Base-by-base conservation (phyloP, 1,140 invertebrate genomes). In the Bombus confusus region DNA sequence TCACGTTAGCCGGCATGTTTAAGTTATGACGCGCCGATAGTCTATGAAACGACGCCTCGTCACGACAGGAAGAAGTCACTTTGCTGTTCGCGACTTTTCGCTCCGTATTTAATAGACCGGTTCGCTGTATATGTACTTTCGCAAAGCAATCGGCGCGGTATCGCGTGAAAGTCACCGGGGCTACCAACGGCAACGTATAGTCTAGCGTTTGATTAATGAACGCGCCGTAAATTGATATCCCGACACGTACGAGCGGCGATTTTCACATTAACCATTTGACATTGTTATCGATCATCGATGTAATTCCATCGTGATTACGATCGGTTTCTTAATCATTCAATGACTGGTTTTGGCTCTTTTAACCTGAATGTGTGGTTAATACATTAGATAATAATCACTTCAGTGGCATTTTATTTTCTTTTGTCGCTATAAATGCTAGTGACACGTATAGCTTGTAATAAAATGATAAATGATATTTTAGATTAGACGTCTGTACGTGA, bases 181-280 rank as follows among this genome's bases (percentile, higher is more conserved):
- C 43, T 43, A 34, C 28, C n/a, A 72, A 43, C 52, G 52, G 57
- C 13, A 80, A 37, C 12, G 10, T 25, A 28, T 43, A 2, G 37
- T 62, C 41, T 25, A 37, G 13, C n/a, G 41, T 87, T 80, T 87
- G 83, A 88, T 88, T 85, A 88, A 88, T 68, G 74, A 88, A 71
- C n/a, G 31, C 41, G 12, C 12, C 22, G 41, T 25, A 18, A 37
- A 64, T 37, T 28, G 47, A 75, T 82, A 64, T 52, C 31, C 62
- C 87, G 52, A 66, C 39, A 25, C 59, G 39, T 73, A 37, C 28
- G 2, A 57, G 34, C 47, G 39, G 66, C 9, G 59, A 77, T 87
- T 80, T 80, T 66, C 64, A 13, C 64, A 8, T 80, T 80, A 72
- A 72, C 34, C 47, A 22, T 72, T 66, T 18, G 12, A 59, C 31